Base-by-base conservation (phyloP, 2,797 vertebrate species). In the Pipistrellus pipistrellus region DNA sequence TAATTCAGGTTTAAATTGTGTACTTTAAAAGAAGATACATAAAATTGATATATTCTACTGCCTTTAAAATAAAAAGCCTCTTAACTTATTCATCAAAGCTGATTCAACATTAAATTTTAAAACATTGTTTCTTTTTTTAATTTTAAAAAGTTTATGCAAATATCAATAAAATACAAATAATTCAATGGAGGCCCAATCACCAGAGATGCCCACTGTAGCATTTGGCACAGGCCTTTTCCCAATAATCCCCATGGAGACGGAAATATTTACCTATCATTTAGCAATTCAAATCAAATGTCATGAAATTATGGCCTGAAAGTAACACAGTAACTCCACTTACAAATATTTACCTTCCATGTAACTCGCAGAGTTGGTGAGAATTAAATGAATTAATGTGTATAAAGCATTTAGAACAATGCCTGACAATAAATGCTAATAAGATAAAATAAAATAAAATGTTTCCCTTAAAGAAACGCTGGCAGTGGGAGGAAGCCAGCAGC, bases 1-100 rank as follows among this genome's bases (percentile, higher is more conserved):
- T 59, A 91, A 89, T 81, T 35, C 27, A 76, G 38, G 8, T 91
- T 84, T 95, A 90, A 94, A 69, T 59, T 84, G 18, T 76, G 8
- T 30, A 87, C 17, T 71, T 80, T 80, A 66, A 71, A 95, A 95
- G 55, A 91, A 15, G n/a, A 75, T 57, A 91, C 1, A 73, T 88
- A 23, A 85, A 83, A 80, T 46, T 75, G 38, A 91, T 41, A 75
- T 2, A 69, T 4, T 73, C 64, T 51, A 41, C 18, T 94, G 35
- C n/a, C 35, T 46, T 57, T 80, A 78, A 91, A 88, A 64, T 30
- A 69, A 35, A 21, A 89, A 81, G 18, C n/a, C 71, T 77, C 17
- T 82, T 20, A 80, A 38, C 44, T 85, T 95, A 80, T 48, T 89
- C 59, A 75, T 48, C 48, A 93, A 91, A 48, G 35, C 18, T 66